Evolutionary conservation across 2,888 invertebrate genomes (phyloP).

Genomic region (Stenichneumon culpator): DNA sequence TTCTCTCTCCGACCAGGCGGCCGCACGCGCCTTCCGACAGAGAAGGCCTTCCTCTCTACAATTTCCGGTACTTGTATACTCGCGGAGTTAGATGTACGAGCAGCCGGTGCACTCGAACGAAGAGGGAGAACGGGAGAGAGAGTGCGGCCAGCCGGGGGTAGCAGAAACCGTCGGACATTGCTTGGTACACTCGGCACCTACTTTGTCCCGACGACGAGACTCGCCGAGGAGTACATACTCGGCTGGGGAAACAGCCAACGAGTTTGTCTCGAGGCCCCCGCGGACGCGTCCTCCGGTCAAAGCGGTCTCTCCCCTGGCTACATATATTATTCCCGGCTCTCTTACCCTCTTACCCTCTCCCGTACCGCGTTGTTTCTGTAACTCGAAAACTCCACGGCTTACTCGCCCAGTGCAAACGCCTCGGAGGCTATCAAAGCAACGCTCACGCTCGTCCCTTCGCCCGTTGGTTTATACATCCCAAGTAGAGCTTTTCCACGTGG

Average conservation of each 20-base stretch:
- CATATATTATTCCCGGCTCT: conserved; percentile 46
- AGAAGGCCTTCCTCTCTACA: conserved; percentile 41
- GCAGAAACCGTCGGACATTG: conserved; percentile 43
- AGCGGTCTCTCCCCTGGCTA: conserved; percentile 66
- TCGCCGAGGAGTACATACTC: conserved; percentile 34
- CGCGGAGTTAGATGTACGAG: conserved; percentile 51
- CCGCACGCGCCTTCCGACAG: conserved; percentile 30
- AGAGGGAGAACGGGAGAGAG: not conserved
- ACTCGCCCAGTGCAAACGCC: conserved; percentile 55
- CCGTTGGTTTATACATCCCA: no score
- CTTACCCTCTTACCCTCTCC: conserved; percentile 10
- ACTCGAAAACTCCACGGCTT: conserved; percentile 27
- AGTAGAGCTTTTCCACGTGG: no score
- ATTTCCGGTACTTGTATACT: conserved; percentile 66
- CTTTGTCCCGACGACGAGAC: conserved; percentile 63
- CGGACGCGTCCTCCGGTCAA: conserved; percentile 51
- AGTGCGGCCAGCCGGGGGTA: conserved; percentile 1
- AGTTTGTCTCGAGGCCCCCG: conserved; percentile 70
- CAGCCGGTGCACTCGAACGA: conserved; percentile 47
- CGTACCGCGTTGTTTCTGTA: not conserved
- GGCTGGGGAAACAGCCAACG: conserved; percentile 44
- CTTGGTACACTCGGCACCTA: conserved; percentile 55
- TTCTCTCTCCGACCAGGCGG: conserved; percentile 7
- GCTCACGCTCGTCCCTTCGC: not conserved
- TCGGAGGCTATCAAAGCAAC: conserved; percentile 54